Percentiles rank a stretch among this genome's conserved stretches.
phyloP scores from a whole-genome alignment of 2,797 vertebrate species.

The Galaxias olidus region DNA sequence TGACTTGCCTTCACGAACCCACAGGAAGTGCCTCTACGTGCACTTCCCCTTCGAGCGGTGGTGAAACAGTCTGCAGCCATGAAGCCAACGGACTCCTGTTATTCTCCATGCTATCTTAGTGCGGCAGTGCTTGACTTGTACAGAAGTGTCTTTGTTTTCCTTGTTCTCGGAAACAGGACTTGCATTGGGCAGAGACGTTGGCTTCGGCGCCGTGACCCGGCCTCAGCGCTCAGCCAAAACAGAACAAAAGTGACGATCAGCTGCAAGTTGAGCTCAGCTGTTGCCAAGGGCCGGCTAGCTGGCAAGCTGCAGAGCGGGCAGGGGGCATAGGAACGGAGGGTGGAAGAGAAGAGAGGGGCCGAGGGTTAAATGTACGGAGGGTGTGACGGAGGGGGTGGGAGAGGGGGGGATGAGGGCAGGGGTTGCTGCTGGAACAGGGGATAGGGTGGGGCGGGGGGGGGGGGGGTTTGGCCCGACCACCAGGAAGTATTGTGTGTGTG shows the following conservation, averaged over 20 bases:
- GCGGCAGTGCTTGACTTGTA: background rate
- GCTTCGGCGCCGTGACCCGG: slow-evolving; percentile 14
- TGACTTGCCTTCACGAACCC: too few relatives aligned
- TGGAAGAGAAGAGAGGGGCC: slow-evolving; percentile 27
- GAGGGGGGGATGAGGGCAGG: slow-evolving; percentile 48
- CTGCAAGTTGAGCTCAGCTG: slow-evolving; percentile 71
- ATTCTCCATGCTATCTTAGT: background rate
- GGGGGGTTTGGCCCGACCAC: slow-evolving; percentile 73
- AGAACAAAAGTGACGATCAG: slow-evolving; percentile 63
- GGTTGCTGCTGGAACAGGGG: slow-evolving; percentile 52
- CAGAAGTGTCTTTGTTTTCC: slow-evolving; percentile 5
- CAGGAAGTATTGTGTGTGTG: slow-evolving; percentile 80
- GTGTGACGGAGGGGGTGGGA: slow-evolving; percentile 32
- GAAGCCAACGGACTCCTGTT: too few relatives aligned
- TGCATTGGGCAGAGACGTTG: slow-evolving; percentile 6
- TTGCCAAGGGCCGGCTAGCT: too few relatives aligned
- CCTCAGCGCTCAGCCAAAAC: slow-evolving; percentile 47
- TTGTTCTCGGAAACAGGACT: too few relatives aligned
- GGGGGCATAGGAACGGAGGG: slow-evolving; percentile 19
- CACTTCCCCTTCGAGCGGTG: too few relatives aligned
- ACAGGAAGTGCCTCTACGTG: too few relatives aligned
- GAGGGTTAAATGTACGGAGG: slow-evolving; percentile 45
- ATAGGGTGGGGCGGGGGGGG: too few relatives aligned
- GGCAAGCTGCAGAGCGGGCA: slow-evolving; percentile 18
- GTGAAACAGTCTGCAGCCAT: too few relatives aligned